Evolutionary conservation across 2,888 invertebrate species (phyloP), one percentile per base, ranked within the genome.

Genomic region (Pinctada fucata): DNA sequence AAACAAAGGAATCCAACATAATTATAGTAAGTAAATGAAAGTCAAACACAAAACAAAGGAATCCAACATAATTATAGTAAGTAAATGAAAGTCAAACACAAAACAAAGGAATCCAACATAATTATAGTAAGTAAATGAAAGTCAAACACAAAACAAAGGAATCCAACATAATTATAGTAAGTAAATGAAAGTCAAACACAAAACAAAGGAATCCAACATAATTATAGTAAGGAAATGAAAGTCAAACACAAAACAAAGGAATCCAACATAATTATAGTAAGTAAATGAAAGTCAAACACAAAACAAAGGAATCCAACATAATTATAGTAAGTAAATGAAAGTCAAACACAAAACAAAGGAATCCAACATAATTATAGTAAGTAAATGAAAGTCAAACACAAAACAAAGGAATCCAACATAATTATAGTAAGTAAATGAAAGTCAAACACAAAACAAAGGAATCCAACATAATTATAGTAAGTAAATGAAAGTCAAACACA

Each of bases 31-130:
- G 31, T 31, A 1, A 31, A 31, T 31, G 31, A 31, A 31, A 31
- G 31, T 31, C 1, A n/a, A n/a, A n/a, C n/a, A n/a, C n/a, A n/a
- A n/a, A n/a, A n/a, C 73, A 90, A 88, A 58, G 69, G 16, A 70
- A 79, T 31, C 31, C 31, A 31, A 31, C 31, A 31, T 31, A 31
- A 31, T 31, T 31, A 31, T 31, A 31, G 31, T 31, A 1, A 31
- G 31, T 31, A 1, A 31, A 31, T 31, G 31, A 31, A 31, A 31
- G 31, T 31, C 1, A n/a, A n/a, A n/a, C n/a, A n/a, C n/a, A n/a
- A n/a, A n/a, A n/a, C 73, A 90, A 88, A 58, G 69, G 16, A 70
- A 79, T 31, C 31, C 31, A 31, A 31, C 31, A 31, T 31, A 31
- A 31, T 31, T 31, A 31, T 31, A 31, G 31, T 31, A 1, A 31